Evolutionary conservation across 2,888 invertebrate genomes (phyloP).

Genomic region (Habrosyne pyritoides): DNA sequence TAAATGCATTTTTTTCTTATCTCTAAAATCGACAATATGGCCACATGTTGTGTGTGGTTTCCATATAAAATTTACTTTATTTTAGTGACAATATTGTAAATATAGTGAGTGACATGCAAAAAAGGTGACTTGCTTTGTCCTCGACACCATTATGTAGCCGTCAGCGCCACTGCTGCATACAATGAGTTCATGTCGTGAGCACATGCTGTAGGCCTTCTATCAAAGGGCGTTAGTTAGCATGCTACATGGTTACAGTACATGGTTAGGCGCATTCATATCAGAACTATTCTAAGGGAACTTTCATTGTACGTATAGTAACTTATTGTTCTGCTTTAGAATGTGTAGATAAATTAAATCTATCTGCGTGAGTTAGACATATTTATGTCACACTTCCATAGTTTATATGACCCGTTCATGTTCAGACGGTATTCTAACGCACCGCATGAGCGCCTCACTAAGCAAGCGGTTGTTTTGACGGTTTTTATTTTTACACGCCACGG

Average conservation of each 20-base stretch:
- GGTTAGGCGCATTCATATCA: too few species aligned
- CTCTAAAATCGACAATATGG: neutral
- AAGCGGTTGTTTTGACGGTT: too few species aligned
- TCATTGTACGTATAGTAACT: too few species aligned
- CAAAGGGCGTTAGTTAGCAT: neutral
- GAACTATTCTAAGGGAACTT: too few species aligned
- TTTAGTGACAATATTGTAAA: neutral
- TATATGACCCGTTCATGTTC: too few species aligned
- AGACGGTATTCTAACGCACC: too few species aligned
- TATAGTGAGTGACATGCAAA: neutral
- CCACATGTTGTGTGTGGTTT: neutral
- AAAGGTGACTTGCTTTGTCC: neutral
- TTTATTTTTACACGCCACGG: too few species aligned
- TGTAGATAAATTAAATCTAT: too few species aligned
- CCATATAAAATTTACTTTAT: neutral
- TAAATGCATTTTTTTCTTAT: too few species aligned
- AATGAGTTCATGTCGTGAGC: neutral
- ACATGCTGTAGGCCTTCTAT: neutral
- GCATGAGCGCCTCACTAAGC: too few species aligned
- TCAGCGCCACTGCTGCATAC: neutral
- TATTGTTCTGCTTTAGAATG: neutral
- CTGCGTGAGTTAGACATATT: too few species aligned
- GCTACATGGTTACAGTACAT: neutral
- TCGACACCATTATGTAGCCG: conserved; percentile 1
- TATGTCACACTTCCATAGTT: too few species aligned